A percentile compares a stretch with the other conserved stretches of the same genome.
Conservation (phyloP, 1,140 invertebrate species). For the Cydia fagiglandana region DNA sequence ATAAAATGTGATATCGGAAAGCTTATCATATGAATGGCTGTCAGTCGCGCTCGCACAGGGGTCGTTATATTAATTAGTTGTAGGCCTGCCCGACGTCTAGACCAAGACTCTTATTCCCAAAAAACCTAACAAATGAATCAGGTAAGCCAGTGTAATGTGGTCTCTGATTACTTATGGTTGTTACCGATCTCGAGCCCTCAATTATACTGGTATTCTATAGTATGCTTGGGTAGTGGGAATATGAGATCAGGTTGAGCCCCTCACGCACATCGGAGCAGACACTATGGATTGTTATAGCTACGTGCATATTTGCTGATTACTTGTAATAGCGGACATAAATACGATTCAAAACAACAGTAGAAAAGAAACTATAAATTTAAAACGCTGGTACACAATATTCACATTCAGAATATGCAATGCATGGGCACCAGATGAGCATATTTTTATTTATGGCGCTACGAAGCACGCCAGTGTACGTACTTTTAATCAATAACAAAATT, state of each 20-base stretch:
- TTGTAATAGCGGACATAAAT: constrained; percentile 1
- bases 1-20: constrained; percentile 5
- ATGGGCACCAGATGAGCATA: too few relatives aligned
- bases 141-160: background rate
- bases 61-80: constrained; percentile 49
- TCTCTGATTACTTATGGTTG: background rate
- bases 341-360: background rate
- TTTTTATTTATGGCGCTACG: too few relatives aligned
- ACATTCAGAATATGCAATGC: too few relatives aligned
- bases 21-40: constrained; percentile 16
- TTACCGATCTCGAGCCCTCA: background rate
- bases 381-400: too few relatives aligned
- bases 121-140: background rate
- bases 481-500: too few relatives aligned
- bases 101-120: constrained; percentile 31
- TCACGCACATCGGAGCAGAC: background rate
- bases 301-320: constrained; percentile 3
- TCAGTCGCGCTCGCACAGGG: constrained; percentile 26
- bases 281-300: constrained; percentile 6
- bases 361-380: too few relatives aligned
- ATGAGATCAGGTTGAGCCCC: background rate
- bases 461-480: too few relatives aligned
- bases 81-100: constrained; percentile 44
- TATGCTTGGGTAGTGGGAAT: background rate
- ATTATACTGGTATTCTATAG: background rate